These are phyloP conservation scores for Toxonevra muliebris DNA, from an alignment of 2,888 invertebrate genomes.

Conservation along the genomic window DNA sequence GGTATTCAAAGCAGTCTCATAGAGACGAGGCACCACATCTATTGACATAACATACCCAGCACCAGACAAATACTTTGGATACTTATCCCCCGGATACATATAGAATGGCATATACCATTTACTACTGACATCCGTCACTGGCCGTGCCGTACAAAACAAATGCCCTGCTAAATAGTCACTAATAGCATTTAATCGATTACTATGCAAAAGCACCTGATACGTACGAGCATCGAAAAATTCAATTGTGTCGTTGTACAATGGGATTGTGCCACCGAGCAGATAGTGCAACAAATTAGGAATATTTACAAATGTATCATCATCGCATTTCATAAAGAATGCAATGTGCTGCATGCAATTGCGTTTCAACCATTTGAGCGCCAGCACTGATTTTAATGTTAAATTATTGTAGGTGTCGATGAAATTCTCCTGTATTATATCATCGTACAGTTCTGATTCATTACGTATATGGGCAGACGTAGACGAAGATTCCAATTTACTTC, in stretches of 20 bases:
- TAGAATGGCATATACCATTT: constrained; percentile 88
- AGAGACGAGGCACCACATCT: constrained; percentile 73
- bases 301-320: constrained; percentile 88
- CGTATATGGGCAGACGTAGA: constrained; percentile 64
- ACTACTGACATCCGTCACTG: constrained; percentile 76
- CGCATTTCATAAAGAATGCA: constrained; percentile 82
- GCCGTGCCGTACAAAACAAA: constrained; percentile 80
- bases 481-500: constrained; percentile 46
- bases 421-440: constrained; percentile 84
- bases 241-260: constrained; percentile 62
- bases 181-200: constrained; percentile 57
- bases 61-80: constrained; percentile 85
- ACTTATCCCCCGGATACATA: constrained; percentile 76
- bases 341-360: constrained; percentile 71
- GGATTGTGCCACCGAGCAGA: constrained; percentile 64
- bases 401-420: constrained; percentile 88
- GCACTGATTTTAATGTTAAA: constrained; percentile 83
- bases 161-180: constrained; percentile 75
- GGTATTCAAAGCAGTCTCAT: constrained; percentile 73
- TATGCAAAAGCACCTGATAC: constrained; percentile 49
- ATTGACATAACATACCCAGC: constrained; percentile 81
- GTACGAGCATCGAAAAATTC: constrained; percentile 56
- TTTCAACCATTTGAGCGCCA: constrained; percentile 84
- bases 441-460: constrained; percentile 73
- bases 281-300: constrained; percentile 72